Evolutionary conservation across 2,888 invertebrate species (phyloP).

Genomic region (Ligdia adustata): DNA sequence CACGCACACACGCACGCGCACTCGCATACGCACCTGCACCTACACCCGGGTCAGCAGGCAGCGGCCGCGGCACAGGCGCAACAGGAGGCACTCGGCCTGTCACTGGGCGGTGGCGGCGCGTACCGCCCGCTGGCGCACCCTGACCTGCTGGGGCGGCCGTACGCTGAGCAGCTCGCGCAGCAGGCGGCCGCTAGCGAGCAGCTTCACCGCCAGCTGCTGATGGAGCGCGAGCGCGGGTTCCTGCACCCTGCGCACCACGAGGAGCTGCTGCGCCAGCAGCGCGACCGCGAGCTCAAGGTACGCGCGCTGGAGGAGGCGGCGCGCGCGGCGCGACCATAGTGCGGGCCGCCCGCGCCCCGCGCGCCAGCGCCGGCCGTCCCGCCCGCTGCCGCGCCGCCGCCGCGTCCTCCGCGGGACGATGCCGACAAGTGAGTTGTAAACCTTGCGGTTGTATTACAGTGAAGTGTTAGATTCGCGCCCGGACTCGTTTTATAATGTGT

Average conservation of each 20-base stretch:
- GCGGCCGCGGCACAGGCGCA: slow-evolving; percentile 83
- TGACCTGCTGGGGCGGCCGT: slow-evolving; percentile 91
- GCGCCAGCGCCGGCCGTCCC: slow-evolving; percentile 17
- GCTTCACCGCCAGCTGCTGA: slow-evolving; percentile 91
- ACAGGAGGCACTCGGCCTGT: slow-evolving; percentile 85
- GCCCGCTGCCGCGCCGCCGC: slow-evolving; percentile 17
- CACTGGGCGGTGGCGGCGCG: too few relatives aligned
- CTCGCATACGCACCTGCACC: slow-evolving; percentile 93
- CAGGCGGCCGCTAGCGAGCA: slow-evolving; percentile 93
- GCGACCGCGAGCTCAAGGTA: slow-evolving; percentile 93
- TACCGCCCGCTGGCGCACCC: slow-evolving; percentile 87
- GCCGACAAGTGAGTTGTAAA: slow-evolving; percentile 44
- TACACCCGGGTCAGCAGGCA: slow-evolving; percentile 89
- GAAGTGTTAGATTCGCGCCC: slow-evolving; percentile 35
- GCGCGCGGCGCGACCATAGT: slow-evolving; percentile 83
- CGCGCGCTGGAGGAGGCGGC: slow-evolving; percentile 94
- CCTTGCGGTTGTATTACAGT: slow-evolving; percentile 42
- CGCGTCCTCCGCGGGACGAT: slow-evolving; percentile 36
- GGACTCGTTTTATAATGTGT: slow-evolving; percentile 53
- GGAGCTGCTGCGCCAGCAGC: slow-evolving; percentile 88
- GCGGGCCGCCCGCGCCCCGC: slow-evolving; percentile 27
- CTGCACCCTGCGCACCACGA: slow-evolving; percentile 83
- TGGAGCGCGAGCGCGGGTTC: slow-evolving; percentile 91
- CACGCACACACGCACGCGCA: slow-evolving; percentile 96
- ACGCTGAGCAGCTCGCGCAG: slow-evolving; percentile 92